phyloP scores from a whole-genome alignment of 1,140 invertebrate genomes.

The Prorops nasuta region DNA sequence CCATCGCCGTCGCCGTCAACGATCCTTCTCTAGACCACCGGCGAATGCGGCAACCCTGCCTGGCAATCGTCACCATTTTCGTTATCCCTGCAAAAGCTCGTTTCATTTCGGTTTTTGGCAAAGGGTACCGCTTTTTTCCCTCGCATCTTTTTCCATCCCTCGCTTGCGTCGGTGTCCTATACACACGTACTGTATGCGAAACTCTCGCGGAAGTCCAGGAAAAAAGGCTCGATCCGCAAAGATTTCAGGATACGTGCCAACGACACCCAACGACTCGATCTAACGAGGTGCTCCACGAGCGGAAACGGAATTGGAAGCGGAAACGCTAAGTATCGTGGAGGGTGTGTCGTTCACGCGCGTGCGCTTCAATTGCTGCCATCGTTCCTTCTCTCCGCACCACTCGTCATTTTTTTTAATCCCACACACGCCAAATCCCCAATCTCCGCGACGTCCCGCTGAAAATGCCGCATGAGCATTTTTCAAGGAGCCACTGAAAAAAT shows the following conservation, averaged over 20 bases:
- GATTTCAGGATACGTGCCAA: constrained; percentile 27
- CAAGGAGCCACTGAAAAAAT: too few species aligned
- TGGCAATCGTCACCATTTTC: constrained; percentile 21
- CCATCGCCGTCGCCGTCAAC: too few species aligned
- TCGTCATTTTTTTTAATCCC: too few species aligned
- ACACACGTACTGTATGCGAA: too few species aligned
- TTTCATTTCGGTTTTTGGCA: constrained; percentile 39
- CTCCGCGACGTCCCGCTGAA: too few species aligned
- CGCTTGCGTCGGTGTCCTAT: too few species aligned
- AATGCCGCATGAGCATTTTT: too few species aligned
- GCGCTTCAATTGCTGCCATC: too few species aligned
- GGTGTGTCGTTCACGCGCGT: constrained; percentile 13
- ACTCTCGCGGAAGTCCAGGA: too few species aligned
- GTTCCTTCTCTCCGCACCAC: too few species aligned
- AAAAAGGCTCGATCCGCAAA: constrained; percentile 1
- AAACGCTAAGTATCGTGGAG: constrained; percentile 23
- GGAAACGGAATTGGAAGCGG: constrained; percentile 37
- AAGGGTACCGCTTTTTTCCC: constrained; percentile 23
- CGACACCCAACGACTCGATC: constrained; percentile 24
- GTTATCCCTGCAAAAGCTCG: constrained; percentile 10
- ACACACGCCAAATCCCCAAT: too few species aligned
- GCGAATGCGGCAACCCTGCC: constrained; percentile 20
- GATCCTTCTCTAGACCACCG: too few species aligned
- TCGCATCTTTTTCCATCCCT: not conserved
- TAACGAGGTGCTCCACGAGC: constrained; percentile 36